Evolutionary conservation across 2,113 vertebrate species (phyloP).

Genomic region (Panthera leo): DNA sequence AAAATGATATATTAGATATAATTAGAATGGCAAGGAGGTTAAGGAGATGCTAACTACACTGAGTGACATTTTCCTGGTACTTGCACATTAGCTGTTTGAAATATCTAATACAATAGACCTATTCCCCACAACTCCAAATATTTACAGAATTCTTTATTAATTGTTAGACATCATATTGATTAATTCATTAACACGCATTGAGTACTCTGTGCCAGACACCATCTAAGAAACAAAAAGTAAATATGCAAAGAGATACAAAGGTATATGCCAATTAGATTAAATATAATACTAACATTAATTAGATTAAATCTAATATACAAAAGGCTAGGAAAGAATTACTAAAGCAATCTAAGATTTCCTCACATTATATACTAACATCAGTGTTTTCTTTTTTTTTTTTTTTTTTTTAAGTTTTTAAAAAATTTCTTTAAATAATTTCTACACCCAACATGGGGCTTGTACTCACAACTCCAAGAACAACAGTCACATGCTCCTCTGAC

Average conservation of each 20-base stretch:
- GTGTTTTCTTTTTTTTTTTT: neutral
- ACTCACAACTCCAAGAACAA: neutral
- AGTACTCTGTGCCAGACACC: neutral
- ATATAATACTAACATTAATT: slow-evolving; percentile 6
- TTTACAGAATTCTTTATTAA: neutral
- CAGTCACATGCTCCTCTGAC: neutral
- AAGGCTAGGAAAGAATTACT: neutral
- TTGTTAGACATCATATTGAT: neutral
- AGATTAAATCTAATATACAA: neutral
- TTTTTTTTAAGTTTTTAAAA: neutral
- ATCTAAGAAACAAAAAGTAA: slow-evolving; percentile 4
- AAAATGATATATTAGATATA: neutral
- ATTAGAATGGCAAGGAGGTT: neutral
- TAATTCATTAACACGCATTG: slow-evolving; percentile 18
- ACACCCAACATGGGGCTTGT: neutral
- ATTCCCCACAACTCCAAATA: neutral
- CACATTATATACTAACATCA: neutral
- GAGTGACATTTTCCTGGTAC: neutral
- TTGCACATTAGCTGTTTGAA: neutral
- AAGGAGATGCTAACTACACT: neutral
- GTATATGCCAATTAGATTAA: neutral
- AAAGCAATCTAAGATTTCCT: neutral
- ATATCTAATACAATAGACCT: neutral
- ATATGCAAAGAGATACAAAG: neutral
- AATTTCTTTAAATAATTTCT: neutral